Evolutionary conservation across 2,113 vertebrate genomes (phyloP), one percentile per base, ranked within the genome.

Genomic region (Cryptoleucopteryx plumbea): DNA sequence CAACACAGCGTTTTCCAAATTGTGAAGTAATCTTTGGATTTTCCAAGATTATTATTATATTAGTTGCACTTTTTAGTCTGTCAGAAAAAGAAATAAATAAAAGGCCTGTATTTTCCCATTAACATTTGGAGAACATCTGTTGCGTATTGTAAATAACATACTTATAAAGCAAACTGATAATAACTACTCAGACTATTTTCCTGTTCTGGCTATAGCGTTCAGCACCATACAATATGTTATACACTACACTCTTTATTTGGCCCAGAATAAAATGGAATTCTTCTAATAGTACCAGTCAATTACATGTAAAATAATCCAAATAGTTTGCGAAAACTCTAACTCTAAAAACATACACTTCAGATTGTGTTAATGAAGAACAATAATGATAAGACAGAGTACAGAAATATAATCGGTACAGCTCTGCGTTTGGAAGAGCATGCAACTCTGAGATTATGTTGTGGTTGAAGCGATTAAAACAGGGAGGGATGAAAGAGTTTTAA

Each of bases 121-220:
- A 98, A 92, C 97, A 97, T 98, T 98, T 90, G 36, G 97, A 61
- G 98, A 98, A 98, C 98, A 98, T 98, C 98, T 98, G 98, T 96
- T 98, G 98, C 97, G 96, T 98, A 97, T 98, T 98, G 98, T 98
- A 98, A 98, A 98, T 98, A 98, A 97, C 98, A 98, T 98, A 98
- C 98, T 98, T 98, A 97, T 55, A 98, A 98, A 98, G 97, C 96
- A 97, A 98, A 96, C 97, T 97, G 97, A 97, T 98, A 94, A 94
- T 96, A 96, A 95, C 92, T 93, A 95, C 97, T 97, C 97, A 91
- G 96, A 94, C 97, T 97, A 90, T 97, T 97, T 98, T 91, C 78
- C 90, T 94, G 67, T 96, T 95, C 98, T 97, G 74, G 88, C 91
- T 94, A 13, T 77, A 97, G 94, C 81, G 0, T 95, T 93, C 95